Percentiles rank a stretch among this genome's conserved stretches.
Evolutionary conservation across 2,113 vertebrate species (phyloP).

Genomic region (Sander lucioperca): DNA sequence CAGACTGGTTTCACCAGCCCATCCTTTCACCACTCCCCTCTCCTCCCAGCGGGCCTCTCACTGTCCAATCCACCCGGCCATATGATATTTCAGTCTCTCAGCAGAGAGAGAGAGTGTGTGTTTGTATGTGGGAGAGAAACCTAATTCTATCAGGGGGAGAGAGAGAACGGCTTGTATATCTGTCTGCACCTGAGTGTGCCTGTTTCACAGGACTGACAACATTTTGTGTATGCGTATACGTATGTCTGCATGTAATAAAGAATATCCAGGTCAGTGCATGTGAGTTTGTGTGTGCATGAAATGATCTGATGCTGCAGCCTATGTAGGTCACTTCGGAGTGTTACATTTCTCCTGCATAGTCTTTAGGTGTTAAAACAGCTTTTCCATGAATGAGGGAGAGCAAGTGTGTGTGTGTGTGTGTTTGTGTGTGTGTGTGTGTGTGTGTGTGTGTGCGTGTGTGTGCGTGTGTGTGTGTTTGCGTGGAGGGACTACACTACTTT

Average conservation of each 20-base stretch:
- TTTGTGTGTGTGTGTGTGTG: background rate
- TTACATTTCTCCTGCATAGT: constrained; percentile 29
- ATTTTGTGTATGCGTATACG: background rate
- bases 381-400: constrained; percentile 6
- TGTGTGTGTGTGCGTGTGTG: background rate
- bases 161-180: constrained; percentile 19
- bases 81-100: constrained; percentile 54
- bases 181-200: constrained; percentile 26
- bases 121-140: constrained; percentile 30
- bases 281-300: constrained; percentile 26
- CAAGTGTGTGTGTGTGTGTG: background rate
- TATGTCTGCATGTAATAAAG: constrained; percentile 27
- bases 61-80: constrained; percentile 45
- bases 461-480: too few species aligned
- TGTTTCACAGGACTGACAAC: background rate
- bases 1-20: constrained; percentile 24
- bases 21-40: constrained; percentile 40
- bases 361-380: constrained; percentile 25
- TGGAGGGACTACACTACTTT: background rate
- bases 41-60: constrained; percentile 41
- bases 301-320: constrained; percentile 35
- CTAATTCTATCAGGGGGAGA: constrained; percentile 19
- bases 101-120: constrained; percentile 8
- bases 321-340: constrained; percentile 47
- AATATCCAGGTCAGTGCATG: constrained; percentile 40